Evolutionary conservation across 2,797 vertebrate genomes (phyloP), one percentile per base, ranked within the genome.

Genomic region (Xenops minutus): DNA sequence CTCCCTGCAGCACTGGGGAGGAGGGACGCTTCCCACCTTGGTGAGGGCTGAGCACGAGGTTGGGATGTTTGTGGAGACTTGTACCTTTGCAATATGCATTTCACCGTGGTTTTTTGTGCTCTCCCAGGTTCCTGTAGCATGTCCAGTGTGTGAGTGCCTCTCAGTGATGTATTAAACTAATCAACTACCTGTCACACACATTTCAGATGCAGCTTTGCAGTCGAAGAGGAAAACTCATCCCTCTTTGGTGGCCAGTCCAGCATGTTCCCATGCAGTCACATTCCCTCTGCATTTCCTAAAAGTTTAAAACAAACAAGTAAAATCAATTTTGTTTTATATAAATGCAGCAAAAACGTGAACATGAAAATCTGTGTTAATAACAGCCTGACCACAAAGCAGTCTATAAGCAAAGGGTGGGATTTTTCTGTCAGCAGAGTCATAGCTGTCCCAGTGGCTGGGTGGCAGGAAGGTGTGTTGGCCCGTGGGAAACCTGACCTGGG

Each of bases 401-500:
- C 78, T 51, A 3, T 44, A 49, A 75, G 64, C 51, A 52, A 61
- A 83, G 68, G 68, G 43, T 73, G 51, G 7, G 15, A 75, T 90
- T 81, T 64, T 61, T 14, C 76, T 88, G 81, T 39, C 89, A 66
- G 30, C 1, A 6, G 32, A 89, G 85, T 51, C 1, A 0, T 36
- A 17, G 78, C 88, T 93, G 90, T 91, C 74, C 20, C 14, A 0
- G 75, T 88, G 95, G 78, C 81, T 78, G 83, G 79, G 71, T 95
- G 91, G 79, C 89, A 91, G 27, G 12, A 75, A 95, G 88, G 82
- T 95, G 93, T 90, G 85, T 8, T 88, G 89, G 55, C 43, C 76
- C 62, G 66, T 97, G 97, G 96, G 96, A 97, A 97, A 94, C 74
- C 72, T 62, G 91, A 63, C 85, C 58, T 0, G 4, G 52, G 32